Evolutionary conservation across 2,888 invertebrate species (phyloP).

Genomic region (Sinelater perroti): DNA sequence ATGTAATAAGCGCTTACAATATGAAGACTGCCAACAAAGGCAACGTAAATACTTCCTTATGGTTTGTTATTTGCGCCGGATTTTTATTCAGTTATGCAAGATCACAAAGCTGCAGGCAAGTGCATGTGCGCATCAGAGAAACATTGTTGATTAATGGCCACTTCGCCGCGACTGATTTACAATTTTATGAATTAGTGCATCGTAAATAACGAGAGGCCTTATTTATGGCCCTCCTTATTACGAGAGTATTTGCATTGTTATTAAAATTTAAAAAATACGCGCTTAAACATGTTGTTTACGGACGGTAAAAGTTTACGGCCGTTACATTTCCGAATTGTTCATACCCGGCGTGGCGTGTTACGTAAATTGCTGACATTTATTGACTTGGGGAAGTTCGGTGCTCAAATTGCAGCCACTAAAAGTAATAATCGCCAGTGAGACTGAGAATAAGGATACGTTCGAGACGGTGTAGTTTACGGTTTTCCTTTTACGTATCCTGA

Average conservation of each 20-base stretch:
- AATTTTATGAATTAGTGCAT: conserved; percentile 55
- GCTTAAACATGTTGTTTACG: conserved; percentile 23
- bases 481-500: no score
- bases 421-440: no score
- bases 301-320: conserved; percentile 16
- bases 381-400: not conserved
- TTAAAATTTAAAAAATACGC: conserved; percentile 23
- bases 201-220: conserved; percentile 55
- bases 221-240: conserved; percentile 47
- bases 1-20: conserved; percentile 16
- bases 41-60: conserved; percentile 49
- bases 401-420: not conserved
- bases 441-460: no score
- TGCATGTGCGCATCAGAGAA: conserved; percentile 54
- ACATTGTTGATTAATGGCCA: conserved; percentile 58
- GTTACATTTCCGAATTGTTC: conserved; percentile 22
- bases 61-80: conserved; percentile 46
- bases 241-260: conserved; percentile 30
- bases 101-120: conserved; percentile 30
- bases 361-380: conserved; percentile 10
- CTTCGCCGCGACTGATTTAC: conserved; percentile 56
- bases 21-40: conserved; percentile 27
- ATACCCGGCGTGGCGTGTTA: not conserved
- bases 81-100: conserved; percentile 48
- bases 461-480: no score